A percentile compares a stretch with the other conserved stretches of the same genome.
phyloP scores from a whole-genome alignment of 2,888 invertebrate species.

The Esperia sulphurella region DNA sequence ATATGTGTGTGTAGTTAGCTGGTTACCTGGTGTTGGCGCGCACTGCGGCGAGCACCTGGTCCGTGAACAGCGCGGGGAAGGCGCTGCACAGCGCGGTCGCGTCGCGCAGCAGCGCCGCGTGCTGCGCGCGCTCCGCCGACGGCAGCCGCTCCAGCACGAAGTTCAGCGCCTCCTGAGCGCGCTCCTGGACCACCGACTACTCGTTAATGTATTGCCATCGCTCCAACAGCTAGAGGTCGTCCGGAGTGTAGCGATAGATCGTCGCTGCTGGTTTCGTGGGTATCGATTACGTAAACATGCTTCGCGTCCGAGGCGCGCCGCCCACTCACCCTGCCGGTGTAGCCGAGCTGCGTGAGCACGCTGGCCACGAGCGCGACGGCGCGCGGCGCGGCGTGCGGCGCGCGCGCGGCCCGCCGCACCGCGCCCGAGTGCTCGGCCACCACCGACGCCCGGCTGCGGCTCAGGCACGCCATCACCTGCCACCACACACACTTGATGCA shows the following conservation, averaged over 20 bases:
- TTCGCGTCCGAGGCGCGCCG: neutral
- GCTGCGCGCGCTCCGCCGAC: conserved; percentile 84
- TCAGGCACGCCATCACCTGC: conserved; percentile 86
- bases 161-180: conserved; percentile 89
- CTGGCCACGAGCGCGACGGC: conserved; percentile 84
- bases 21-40: conserved; percentile 79
- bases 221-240: too few species aligned
- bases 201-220: too few species aligned
- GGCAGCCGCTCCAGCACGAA: conserved; percentile 88
- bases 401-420: conserved; percentile 81
- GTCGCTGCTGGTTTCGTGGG: too few species aligned
- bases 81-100: conserved; percentile 89
- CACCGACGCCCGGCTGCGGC: conserved; percentile 83
- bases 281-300: too few species aligned
- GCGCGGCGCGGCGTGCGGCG: conserved; percentile 81
- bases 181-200: conserved; percentile 72
- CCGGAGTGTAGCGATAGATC: too few species aligned
- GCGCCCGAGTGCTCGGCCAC: conserved; percentile 85
- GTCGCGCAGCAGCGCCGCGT: conserved; percentile 87
- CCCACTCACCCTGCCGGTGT: conserved; percentile 80
- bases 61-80: conserved; percentile 89
- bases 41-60: conserved; percentile 87
- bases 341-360: conserved; percentile 85
- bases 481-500: too few species aligned
- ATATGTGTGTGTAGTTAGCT: neutral